phyloP scores from a whole-genome alignment of 92 coral and sea anemone genomes.

The Porites evermanni region DNA sequence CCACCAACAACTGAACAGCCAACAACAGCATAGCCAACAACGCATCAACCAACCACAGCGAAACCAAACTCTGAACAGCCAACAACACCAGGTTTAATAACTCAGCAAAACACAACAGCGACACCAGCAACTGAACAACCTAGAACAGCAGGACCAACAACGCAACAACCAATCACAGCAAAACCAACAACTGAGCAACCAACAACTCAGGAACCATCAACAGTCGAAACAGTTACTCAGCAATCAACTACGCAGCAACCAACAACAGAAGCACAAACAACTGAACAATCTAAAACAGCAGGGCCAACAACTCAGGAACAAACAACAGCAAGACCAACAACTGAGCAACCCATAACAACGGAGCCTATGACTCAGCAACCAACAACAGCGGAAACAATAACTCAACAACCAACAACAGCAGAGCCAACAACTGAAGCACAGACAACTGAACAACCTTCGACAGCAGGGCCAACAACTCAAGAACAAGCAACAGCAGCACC shows the following conservation, averaged over 20 bases:
- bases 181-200: not conserved
- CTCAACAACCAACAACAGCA: too few relatives aligned
- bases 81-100: too few relatives aligned
- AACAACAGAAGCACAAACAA: not conserved
- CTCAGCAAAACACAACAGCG: not conserved
- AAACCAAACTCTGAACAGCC: too few relatives aligned
- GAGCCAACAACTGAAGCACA: too few relatives aligned
- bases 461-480: not conserved
- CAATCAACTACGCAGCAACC: not conserved
- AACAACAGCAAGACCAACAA: too few relatives aligned
- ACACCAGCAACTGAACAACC: not conserved
- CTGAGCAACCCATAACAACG: too few relatives aligned
- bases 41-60: too few relatives aligned
- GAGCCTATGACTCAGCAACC: too few relatives aligned
- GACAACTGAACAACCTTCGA: not conserved
- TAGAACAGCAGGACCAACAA: not conserved
- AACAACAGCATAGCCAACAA: not conserved
- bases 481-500: not conserved
- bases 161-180: not conserved
- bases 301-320: not conserved
- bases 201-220: not conserved
- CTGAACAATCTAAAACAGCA: too few relatives aligned
- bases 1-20: too few relatives aligned
- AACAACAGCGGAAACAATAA: too few relatives aligned
- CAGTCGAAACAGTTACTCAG: not conserved